These are phyloP conservation scores for Bombus haemorrhoidalis DNA, from an alignment of 1,140 invertebrate species.

Conservation along the genomic window DNA sequence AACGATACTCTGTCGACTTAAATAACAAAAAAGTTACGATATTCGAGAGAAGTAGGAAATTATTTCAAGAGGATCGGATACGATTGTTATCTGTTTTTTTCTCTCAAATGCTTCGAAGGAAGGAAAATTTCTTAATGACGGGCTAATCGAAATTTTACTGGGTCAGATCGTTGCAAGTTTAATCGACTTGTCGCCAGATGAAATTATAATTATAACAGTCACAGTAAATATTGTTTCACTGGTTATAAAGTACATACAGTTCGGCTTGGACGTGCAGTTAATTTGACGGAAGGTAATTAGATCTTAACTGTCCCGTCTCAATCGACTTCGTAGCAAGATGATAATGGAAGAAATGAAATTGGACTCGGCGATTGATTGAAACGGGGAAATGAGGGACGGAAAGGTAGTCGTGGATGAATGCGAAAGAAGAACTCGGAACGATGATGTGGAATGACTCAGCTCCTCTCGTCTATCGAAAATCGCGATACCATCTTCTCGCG, in stretches of 20 bases:
- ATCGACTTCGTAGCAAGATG: conserved; percentile 58
- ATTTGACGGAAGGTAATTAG: conserved; percentile 59
- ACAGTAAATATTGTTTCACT: not conserved
- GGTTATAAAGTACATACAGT: not conserved
- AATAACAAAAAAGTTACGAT: no score
- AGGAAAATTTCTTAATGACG: no score
- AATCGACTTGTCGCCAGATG: not conserved
- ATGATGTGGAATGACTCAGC: conserved; percentile 68
- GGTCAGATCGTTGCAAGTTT: not conserved
- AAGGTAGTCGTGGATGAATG: conserved; percentile 52
- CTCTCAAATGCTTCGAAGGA: no score
- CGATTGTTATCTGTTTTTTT: no score
- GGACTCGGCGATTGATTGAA: conserved; percentile 64
- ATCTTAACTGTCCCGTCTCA: conserved; percentile 55
- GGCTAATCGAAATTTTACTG: not conserved
- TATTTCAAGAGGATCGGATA: no score
- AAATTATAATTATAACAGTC: not conserved
- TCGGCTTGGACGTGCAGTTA: conserved; percentile 29
- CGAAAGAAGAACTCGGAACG: conserved; percentile 57
- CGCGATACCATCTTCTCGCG: conserved; percentile 48
- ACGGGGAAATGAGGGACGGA: conserved; percentile 55
- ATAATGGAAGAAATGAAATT: conserved; percentile 66
- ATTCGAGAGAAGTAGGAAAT: no score
- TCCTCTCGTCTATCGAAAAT: conserved; percentile 45
- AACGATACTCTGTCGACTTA: no score